Evolutionary conservation across 1,140 invertebrate genomes (phyloP).

Genomic region (Scaptomyza graminum): DNA sequence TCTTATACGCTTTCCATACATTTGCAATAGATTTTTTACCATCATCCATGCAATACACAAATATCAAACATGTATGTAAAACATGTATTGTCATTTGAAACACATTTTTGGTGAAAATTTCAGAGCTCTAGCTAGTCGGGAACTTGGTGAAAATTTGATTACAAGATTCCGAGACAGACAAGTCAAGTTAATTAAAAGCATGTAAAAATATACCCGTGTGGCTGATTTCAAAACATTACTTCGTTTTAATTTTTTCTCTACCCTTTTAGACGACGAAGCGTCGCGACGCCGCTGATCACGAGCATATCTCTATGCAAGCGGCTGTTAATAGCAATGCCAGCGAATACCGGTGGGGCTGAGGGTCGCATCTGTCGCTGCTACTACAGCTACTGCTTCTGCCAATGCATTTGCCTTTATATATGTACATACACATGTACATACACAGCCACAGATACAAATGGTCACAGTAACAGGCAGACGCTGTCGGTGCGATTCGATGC

Average conservation of each 20-base stretch:
- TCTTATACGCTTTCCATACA: too few species aligned
- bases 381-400: neutral
- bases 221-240: too few species aligned
- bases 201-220: too few species aligned
- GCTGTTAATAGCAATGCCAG: conserved; percentile 37
- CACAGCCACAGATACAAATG: conserved; percentile 34
- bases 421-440: conserved; percentile 8
- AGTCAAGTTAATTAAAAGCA: too few species aligned
- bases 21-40: too few species aligned
- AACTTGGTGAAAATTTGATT: too few species aligned
- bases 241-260: conserved; percentile 12
- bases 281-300: conserved; percentile 54
- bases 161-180: too few species aligned
- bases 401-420: conserved; percentile 44
- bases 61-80: too few species aligned
- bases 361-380: conserved; percentile 22
- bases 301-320: conserved; percentile 63
- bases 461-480: conserved; percentile 67
- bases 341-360: conserved; percentile 16
- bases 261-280: conserved; percentile 44
- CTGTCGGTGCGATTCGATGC: conserved; percentile 58
- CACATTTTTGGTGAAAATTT: too few species aligned
- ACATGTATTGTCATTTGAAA: too few species aligned
- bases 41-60: too few species aligned
- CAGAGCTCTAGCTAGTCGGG: too few species aligned